Evolutionary conservation across 1,140 invertebrate species (phyloP), one percentile per base, ranked within the genome.

Genomic region (Drosophila nigrodunni): DNA sequence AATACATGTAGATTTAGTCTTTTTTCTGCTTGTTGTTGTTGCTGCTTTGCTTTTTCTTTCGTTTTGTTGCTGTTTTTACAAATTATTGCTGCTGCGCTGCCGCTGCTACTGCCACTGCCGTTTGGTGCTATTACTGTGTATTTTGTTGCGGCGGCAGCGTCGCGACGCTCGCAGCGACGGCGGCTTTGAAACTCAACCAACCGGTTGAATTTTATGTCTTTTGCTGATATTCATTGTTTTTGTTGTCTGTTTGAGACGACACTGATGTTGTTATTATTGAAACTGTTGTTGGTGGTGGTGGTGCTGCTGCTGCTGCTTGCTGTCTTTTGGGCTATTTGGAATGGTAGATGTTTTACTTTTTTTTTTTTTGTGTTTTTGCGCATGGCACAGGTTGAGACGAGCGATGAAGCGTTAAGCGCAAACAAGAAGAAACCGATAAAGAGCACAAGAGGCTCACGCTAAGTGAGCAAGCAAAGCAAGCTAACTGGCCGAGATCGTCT

Each of bases 151-250:
- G 60, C 18, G 34, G 66, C 78, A 13, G 78, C 49, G 47, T 3
- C 25, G 25, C 35, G 47, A 30, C 25, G 25, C 25, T 5, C 3
- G 46, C 58, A 21, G 62, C 25, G 41, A 74, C 79, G 37, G 80
- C 60, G 44, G 75, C 59, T 78, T 55, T 59, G 70, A 83, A 89
- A 88, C 77, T 66, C 64, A 90, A 90, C 85, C 68, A 83, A 89
- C 85, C 85, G 86, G 85, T 89, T 90, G 72, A 90, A 66, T 90
- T 88, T 89, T 76, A 90, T 88, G 80, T 88, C 85, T 88, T 88
- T 77, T 65, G 74, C 74, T 62, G 70, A 67, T 77, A 62, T 74
- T 74, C 37, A 61, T 73, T 65, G 50, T 52, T 72, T 35, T 58
- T 58, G 43, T 13, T 69, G 46, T 11, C 46, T 66, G 18, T 67